Conservation (phyloP, 2,797 vertebrate species). For the Tamandua tetradactyla region DNA sequence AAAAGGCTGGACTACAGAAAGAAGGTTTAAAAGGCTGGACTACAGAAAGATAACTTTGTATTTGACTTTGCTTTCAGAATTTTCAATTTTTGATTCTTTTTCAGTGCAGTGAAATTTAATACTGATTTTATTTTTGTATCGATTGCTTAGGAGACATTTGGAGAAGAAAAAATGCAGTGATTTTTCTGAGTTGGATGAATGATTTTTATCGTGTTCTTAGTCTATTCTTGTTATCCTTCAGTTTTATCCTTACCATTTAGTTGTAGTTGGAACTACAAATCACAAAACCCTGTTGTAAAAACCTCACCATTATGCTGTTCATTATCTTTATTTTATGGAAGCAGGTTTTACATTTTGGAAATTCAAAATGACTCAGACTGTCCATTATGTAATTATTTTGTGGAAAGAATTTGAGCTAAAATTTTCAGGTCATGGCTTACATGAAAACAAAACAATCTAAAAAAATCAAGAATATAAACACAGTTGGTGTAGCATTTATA, state of each 20-base stretch:
- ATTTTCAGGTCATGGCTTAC: conserved; percentile 65
- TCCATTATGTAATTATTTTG: conserved; percentile 72
- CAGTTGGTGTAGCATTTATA: conserved; percentile 73
- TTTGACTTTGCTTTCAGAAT: conserved; percentile 15
- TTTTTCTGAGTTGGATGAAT: conserved; percentile 1
- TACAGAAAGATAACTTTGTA: conserved; percentile 12
- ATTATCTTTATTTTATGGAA: conserved; percentile 57
- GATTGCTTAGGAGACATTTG: neutral
- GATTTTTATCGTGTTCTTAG: neutral
- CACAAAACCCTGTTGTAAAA: neutral
- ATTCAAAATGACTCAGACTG: conserved; percentile 63
- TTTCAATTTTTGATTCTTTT: neutral
- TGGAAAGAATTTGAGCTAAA: conserved; percentile 75
- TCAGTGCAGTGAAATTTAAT: neutral
- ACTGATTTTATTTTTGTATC: conserved; percentile 12
- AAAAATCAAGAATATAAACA: conserved; percentile 71
- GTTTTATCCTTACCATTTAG: neutral
- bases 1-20: conserved; percentile 4
- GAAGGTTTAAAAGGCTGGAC: neutral
- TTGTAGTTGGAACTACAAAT: neutral
- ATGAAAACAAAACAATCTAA: conserved; percentile 65
- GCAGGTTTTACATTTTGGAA: conserved; percentile 59
- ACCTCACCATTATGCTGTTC: neutral
- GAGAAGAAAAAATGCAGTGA: neutral
- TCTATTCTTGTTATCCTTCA: neutral